Percentiles rank a stretch among this genome's conserved stretches.
Conservation (phyloP, 2,888 invertebrate genomes). For the Penaeus monodon region DNA sequence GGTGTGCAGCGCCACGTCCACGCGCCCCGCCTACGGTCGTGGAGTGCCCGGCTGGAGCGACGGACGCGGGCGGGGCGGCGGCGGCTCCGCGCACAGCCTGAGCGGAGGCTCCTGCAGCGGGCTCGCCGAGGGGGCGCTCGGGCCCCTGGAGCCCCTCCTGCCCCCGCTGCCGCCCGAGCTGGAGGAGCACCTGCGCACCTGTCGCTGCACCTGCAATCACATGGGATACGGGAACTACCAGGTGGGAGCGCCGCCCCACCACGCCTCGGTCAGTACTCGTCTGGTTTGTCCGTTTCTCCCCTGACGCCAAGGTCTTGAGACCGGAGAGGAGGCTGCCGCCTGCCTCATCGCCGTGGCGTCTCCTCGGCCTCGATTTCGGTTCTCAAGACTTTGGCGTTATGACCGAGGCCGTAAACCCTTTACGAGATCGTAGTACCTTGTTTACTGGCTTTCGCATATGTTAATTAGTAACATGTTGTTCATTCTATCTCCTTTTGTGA, state of each 20-base stretch:
- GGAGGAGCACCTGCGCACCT: constrained; percentile 60
- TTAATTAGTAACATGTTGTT: too few relatives aligned
- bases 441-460: too few relatives aligned
- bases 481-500: neutral
- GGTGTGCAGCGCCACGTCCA: constrained; percentile 41
- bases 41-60: constrained; percentile 59
- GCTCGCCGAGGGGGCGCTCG: constrained; percentile 30
- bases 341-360: too few relatives aligned
- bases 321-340: too few relatives aligned
- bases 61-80: constrained; percentile 39
- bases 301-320: too few relatives aligned
- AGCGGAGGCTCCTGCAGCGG: constrained; percentile 35
- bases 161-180: constrained; percentile 56
- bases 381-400: too few relatives aligned
- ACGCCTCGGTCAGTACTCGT: constrained; percentile 30
- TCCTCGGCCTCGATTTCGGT: too few relatives aligned
- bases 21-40: constrained; percentile 54
- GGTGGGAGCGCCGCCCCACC: constrained; percentile 25
- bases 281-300: too few relatives aligned
- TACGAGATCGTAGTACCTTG: too few relatives aligned
- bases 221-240: constrained; percentile 61
- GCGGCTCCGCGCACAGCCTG: constrained; percentile 39
- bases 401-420: too few relatives aligned
- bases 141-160: constrained; percentile 51
- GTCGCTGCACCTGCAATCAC: constrained; percentile 61